Conservation (phyloP, 1,140 invertebrate species). For the Trichomalopsis sarcophagae region DNA sequence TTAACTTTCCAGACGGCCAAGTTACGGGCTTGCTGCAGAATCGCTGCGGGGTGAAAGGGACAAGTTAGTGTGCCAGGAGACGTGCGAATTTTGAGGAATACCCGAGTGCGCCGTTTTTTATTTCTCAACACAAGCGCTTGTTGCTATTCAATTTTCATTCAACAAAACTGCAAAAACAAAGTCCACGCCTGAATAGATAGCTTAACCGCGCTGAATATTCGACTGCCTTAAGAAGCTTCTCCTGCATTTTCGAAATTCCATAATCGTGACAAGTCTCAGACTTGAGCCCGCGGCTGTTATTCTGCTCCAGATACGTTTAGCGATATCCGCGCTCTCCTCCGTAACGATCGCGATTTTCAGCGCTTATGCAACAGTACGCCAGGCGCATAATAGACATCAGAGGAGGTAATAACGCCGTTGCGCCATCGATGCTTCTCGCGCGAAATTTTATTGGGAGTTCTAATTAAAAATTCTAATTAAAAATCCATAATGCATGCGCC, state of each 20-base stretch:
- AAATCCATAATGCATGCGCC: background rate
- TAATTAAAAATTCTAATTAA: background rate
- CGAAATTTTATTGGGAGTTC: too few relatives aligned
- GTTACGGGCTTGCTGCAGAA: background rate
- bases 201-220: too few relatives aligned
- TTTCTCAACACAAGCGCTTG: too few relatives aligned
- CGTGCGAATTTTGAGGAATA: too few relatives aligned
- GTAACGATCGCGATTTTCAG: background rate
- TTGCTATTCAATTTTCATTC: too few relatives aligned
- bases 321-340: too few relatives aligned
- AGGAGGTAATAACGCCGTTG: background rate
- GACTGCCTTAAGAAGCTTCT: too few relatives aligned
- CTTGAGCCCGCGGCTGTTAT: background rate
- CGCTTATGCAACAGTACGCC: background rate
- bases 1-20: slow-evolving; percentile 18
- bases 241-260: background rate
- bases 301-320: background rate
- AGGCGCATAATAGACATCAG: too few relatives aligned
- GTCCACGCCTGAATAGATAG: too few relatives aligned
- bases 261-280: background rate
- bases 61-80: too few relatives aligned
- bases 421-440: background rate
- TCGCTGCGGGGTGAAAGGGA: background rate
- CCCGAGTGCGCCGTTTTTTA: too few relatives aligned
- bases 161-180: too few relatives aligned